Percentiles rank a stretch among this genome's conserved stretches.
Conservation (phyloP, 2,888 invertebrate species). For the Cynaeus angustus region DNA sequence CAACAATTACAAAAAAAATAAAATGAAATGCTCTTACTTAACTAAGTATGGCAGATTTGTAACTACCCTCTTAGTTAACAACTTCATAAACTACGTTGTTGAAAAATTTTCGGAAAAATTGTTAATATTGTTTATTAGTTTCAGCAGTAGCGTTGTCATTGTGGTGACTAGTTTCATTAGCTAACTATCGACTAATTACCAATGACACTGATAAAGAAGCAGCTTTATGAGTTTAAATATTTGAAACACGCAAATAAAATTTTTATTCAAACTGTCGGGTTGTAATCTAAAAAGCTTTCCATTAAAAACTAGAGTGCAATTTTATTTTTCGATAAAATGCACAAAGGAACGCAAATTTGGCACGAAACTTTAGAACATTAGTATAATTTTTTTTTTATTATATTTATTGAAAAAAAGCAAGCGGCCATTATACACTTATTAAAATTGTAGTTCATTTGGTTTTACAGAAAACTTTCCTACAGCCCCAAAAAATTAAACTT, state of each 20-base stretch:
- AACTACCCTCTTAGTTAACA: too few species aligned
- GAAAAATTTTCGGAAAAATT: background rate
- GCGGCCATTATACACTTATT: too few species aligned
- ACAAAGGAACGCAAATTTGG: background rate
- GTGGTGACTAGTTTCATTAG: background rate
- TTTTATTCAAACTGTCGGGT: background rate
- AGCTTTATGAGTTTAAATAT: background rate
- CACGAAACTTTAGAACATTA: too few species aligned
- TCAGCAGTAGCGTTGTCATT: too few species aligned
- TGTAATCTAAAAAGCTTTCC: constrained; percentile 1
- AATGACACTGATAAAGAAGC: background rate
- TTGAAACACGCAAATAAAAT: background rate
- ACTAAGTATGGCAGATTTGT: too few species aligned
- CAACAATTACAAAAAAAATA: too few species aligned
- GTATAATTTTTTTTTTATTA: too few species aligned
- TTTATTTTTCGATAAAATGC: background rate
- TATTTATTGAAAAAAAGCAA: too few species aligned
- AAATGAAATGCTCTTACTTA: too few species aligned
- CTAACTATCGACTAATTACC: background rate
- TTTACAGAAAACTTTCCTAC: too few species aligned
- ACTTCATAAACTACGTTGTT: background rate
- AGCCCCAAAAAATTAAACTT: too few species aligned
- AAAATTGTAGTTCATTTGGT: too few species aligned
- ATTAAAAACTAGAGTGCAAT: background rate
- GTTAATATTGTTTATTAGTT: background rate